Conservation (phyloP, 2,113 vertebrate species). For the Verasper variegatus region DNA sequence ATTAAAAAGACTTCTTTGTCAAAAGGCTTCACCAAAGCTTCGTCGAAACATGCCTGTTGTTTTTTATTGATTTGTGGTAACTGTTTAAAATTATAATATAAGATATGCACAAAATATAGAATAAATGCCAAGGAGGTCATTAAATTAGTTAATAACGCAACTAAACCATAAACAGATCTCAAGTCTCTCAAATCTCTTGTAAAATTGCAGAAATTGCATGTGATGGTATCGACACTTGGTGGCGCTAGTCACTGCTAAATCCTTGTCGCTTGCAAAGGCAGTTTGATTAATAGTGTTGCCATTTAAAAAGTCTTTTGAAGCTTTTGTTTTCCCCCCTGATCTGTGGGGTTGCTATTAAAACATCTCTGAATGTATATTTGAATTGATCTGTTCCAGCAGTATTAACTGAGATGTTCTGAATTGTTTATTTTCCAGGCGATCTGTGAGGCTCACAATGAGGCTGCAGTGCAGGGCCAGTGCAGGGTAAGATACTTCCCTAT, state of each 20-base stretch:
- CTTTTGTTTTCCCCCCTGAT: no score
- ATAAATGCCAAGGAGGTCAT: neutral
- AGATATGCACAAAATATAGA: neutral
- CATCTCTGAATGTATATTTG: no score
- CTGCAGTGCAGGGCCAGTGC: slow-evolving; percentile 92
- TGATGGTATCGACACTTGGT: slow-evolving; percentile 46
- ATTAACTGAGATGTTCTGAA: neutral
- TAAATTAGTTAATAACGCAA: neutral
- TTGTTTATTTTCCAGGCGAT: slow-evolving; percentile 83
- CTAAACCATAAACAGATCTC: neutral
- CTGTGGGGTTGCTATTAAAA: no score
- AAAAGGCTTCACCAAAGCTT: neutral
- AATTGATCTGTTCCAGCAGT: no score
- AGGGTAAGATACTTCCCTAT: slow-evolving; percentile 81
- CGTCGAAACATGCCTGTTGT: no score
- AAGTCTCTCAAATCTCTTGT: neutral
- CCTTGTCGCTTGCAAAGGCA: no score
- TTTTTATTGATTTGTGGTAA: neutral
- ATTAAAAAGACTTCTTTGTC: neutral
- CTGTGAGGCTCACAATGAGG: slow-evolving; percentile 88
- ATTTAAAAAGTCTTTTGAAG: no score
- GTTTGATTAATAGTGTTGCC: no score
- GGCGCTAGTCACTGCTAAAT: slow-evolving; percentile 24
- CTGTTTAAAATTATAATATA: neutral
- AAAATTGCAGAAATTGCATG: neutral